These are phyloP conservation scores for Heliornis fulica DNA, from an alignment of 2,113 vertebrate genomes.

Conservation along the genomic window DNA sequence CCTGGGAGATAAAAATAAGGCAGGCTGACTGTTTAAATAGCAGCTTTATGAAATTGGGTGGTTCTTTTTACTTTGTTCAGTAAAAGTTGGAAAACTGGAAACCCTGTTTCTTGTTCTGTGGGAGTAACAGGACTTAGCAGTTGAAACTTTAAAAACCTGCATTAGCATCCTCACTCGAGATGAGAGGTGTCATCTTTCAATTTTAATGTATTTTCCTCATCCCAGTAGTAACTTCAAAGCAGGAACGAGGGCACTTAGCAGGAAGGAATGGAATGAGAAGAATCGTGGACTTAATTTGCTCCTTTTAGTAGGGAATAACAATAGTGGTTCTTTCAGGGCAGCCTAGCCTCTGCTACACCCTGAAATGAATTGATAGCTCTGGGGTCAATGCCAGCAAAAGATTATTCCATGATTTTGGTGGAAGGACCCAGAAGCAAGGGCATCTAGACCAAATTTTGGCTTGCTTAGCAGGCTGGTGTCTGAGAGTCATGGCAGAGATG, in stretches of 20 bases:
- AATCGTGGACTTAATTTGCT: neutral
- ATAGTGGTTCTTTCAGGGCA: neutral
- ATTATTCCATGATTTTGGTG: neutral
- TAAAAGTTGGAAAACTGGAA: neutral
- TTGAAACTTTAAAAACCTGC: neutral
- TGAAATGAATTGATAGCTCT: neutral
- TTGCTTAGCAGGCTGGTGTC: neutral
- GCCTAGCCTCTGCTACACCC: neutral
- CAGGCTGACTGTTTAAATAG: neutral
- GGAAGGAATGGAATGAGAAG: neutral
- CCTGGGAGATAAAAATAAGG: neutral
- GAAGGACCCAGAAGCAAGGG: neutral
- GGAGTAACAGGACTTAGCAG: neutral
- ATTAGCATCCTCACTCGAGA: neutral
- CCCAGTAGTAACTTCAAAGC: slow-evolving; percentile 5
- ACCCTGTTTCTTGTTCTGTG: neutral
- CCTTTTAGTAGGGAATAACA: neutral
- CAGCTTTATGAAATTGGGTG: neutral
- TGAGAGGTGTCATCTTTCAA: neutral
- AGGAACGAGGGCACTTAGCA: neutral
- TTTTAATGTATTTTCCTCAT: neutral
- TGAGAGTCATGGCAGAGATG: neutral
- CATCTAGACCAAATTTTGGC: neutral
- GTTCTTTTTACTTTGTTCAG: neutral
- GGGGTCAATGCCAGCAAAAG: neutral